Percentiles rank a stretch among this genome's conserved stretches.
phyloP scores from a whole-genome alignment of 1,140 invertebrate genomes.

The Probaryconus sp. region DNA sequence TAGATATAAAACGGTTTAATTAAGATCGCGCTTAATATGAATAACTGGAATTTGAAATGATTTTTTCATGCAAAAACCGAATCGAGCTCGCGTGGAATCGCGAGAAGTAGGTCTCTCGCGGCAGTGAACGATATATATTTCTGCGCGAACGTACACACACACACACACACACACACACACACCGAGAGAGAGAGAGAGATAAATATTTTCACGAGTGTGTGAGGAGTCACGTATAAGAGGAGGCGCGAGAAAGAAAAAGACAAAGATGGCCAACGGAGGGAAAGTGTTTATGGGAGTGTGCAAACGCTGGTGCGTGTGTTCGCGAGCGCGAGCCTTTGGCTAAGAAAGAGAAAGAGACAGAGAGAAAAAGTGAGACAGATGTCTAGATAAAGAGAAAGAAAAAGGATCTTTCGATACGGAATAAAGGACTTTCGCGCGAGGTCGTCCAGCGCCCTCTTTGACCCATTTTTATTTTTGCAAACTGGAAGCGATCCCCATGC shows the following conservation, averaged over 20 bases:
- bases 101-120: slow-evolving; percentile 46
- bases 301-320: slow-evolving; percentile 43
- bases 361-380: slow-evolving; percentile 23
- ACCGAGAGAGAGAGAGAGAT: no score
- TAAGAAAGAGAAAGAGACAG: slow-evolving; percentile 9
- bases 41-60: no score
- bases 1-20: no score
- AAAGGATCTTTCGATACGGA: slow-evolving; percentile 28
- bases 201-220: slow-evolving; percentile 12
- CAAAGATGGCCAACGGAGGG: slow-evolving; percentile 46
- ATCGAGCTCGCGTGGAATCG: slow-evolving; percentile 3
- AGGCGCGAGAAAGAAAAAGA: slow-evolving; percentile 11
- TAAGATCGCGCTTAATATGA: no score
- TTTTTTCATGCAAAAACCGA: no score
- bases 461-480: slow-evolving; percentile 42
- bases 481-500: slow-evolving; percentile 35
- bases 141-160: no score
- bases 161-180: no score
- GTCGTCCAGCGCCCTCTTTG: slow-evolving; percentile 48
- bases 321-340: slow-evolving; percentile 1
- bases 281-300: slow-evolving; percentile 56
- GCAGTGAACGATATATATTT: slow-evolving; percentile 38
- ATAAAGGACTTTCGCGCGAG: slow-evolving; percentile 48
- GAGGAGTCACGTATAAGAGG: slow-evolving; percentile 11
- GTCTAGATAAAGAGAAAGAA: slow-evolving; percentile 11